Evolutionary conservation across 1,140 invertebrate genomes (phyloP), one percentile per base, ranked within the genome.

Genomic region (Doryteuthis pealeii): DNA sequence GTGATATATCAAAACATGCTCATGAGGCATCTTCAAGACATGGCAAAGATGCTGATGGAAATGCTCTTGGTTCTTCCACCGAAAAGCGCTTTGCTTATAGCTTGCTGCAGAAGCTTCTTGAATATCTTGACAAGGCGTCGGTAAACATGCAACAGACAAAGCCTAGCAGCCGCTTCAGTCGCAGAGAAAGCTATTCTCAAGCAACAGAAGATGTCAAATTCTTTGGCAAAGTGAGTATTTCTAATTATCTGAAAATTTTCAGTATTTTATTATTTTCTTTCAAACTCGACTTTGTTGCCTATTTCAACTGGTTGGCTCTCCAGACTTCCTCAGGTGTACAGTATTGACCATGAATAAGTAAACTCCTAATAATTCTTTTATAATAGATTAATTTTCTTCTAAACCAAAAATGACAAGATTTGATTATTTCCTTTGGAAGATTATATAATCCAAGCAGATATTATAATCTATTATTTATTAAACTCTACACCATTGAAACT

Each of bases 161-260:
- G 85, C 97, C 98, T 0, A 97, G 95, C 1, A 92, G 94, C 35
- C 97, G 95, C 0, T 97, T 95, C 88, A 98, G 96, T 81, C 89
- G 97, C 78, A 90, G 97, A 73, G 93, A 91, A 43, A 98, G 95
- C 74, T 99, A 98, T 86, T 97, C 96, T 84, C 97, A 94, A 0
- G 95, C 96, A 12, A 96, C 96, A 0, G 92, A 96, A 62, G 98
- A 99, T 89, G 99, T 99, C 68, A 99, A 99, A 88, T 99, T 99
- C 90, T 99, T 99, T 89, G 97, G 95, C 26, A 99, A 99, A 91
- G 96, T 94, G 28, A 70, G 54, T 62, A 15, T 49, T 49, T 22
- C 45, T n/a, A n/a, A n/a, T n/a, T n/a, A n/a, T 22, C 10, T 67
- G 12, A 12, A 15, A 14, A 28, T 71, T 71, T 28, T 14, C 5